These are phyloP conservation scores for Botrylloides violaceus DNA, from an alignment of 23 tunicate species.

Conservation along the genomic window DNA sequence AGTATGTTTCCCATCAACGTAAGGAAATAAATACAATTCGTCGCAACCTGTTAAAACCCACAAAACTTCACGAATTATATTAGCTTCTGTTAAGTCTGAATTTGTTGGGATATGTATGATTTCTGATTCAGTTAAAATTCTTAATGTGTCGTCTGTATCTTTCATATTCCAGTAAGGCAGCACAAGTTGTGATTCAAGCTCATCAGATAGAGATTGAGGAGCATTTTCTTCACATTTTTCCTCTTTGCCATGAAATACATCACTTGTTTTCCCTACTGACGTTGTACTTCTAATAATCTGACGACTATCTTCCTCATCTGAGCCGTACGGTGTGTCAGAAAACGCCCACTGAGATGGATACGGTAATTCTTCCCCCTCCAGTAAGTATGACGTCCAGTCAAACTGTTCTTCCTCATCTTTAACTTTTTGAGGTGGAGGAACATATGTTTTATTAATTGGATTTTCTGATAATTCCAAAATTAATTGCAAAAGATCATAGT, in stretches of 20 bases:
- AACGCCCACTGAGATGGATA: conserved; percentile 49
- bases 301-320: conserved; percentile 5
- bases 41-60: conserved; percentile 58
- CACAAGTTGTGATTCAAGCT: neutral
- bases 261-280: neutral
- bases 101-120: neutral
- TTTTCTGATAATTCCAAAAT: conserved; percentile 40
- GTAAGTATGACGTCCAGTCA: conserved; percentile 65
- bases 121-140: neutral
- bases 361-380: conserved; percentile 69
- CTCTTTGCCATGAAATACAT: neutral
- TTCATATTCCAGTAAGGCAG: conserved; percentile 18
- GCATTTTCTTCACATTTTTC: neutral
- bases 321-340: conserved; percentile 35
- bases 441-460: conserved; percentile 32
- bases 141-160: neutral
- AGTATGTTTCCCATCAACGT: conserved; percentile 19
- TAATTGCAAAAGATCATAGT: conserved; percentile 35
- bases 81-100: conserved; percentile 16
- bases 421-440: neutral
- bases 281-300: neutral
- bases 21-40: conserved; percentile 46
- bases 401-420: conserved; percentile 1
- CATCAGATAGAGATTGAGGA: neutral
- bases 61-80: conserved; percentile 55